phyloP scores from a whole-genome alignment of 2,797 vertebrate species.

The Agapornis canus region DNA sequence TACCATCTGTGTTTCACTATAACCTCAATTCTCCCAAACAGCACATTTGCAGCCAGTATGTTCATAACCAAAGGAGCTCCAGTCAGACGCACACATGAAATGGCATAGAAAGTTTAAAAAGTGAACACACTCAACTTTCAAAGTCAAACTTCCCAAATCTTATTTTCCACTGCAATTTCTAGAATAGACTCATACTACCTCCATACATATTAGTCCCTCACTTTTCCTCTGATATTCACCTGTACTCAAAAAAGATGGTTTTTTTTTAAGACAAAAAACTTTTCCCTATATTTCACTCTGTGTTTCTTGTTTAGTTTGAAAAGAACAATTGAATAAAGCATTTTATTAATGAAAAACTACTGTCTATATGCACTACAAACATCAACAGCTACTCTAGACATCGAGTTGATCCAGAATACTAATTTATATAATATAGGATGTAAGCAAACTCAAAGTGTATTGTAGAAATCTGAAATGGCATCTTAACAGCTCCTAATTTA shows the following conservation, averaged over 20 bases:
- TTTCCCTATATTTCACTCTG: neutral
- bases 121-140: neutral
- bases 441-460: neutral
- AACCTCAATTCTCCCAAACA: neutral
- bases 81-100: neutral
- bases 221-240: neutral
- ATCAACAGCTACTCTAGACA: neutral
- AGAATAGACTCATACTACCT: neutral
- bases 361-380: neutral
- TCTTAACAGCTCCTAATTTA: neutral
- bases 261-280: neutral
- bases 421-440: neutral
- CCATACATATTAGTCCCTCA: neutral
- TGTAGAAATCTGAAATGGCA: neutral
- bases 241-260: neutral
- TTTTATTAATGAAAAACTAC: neutral
- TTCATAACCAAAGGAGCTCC: neutral
- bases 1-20: neutral
- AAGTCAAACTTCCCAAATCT: neutral
- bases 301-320: neutral
- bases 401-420: neutral
- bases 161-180: neutral
- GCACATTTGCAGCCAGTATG: neutral
- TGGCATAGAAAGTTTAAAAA: neutral
- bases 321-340: neutral